Conservation (phyloP, 2,113 vertebrate genomes). For the Mobula hypostoma region DNA sequence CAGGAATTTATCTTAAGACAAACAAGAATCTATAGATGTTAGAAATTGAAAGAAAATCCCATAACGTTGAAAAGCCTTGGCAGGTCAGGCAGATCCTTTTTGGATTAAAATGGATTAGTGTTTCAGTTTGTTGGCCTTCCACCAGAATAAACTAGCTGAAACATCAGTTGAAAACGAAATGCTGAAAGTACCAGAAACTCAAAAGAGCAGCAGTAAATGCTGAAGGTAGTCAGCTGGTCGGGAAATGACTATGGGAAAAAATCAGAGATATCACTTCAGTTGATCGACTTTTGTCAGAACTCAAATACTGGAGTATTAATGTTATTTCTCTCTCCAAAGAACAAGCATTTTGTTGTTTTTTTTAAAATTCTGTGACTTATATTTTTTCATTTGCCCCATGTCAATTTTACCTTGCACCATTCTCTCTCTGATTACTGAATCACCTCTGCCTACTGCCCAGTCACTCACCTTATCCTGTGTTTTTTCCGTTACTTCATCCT, state of each 20-base stretch:
- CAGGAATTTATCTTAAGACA: too few species aligned
- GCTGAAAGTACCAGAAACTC: too few species aligned
- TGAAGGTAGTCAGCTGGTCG: not conserved
- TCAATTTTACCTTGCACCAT: not conserved
- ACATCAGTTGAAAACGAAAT: too few species aligned
- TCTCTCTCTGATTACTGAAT: not conserved
- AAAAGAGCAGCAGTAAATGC: not conserved
- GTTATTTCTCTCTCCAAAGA: too few species aligned
- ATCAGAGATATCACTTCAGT: not conserved
- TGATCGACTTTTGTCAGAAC: not conserved
- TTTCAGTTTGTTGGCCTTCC: too few species aligned
- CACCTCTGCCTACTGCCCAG: not conserved
- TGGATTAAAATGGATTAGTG: too few species aligned
- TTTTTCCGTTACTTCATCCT: not conserved
- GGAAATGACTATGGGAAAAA: not conserved
- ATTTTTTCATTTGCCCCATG: not conserved
- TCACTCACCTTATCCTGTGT: too few species aligned
- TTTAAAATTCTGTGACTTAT: not conserved
- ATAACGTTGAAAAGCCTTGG: too few species aligned
- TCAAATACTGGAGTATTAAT: not conserved
- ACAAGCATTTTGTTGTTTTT: not conserved
- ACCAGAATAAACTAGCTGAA: too few species aligned
- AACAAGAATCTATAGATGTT: too few species aligned
- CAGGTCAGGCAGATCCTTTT: too few species aligned
- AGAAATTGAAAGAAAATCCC: too few species aligned